A percentile compares a stretch with the other conserved stretches of the same genome.
Evolutionary conservation across 2,888 invertebrate genomes (phyloP).

Genomic region (Macrophya alboannulata): DNA sequence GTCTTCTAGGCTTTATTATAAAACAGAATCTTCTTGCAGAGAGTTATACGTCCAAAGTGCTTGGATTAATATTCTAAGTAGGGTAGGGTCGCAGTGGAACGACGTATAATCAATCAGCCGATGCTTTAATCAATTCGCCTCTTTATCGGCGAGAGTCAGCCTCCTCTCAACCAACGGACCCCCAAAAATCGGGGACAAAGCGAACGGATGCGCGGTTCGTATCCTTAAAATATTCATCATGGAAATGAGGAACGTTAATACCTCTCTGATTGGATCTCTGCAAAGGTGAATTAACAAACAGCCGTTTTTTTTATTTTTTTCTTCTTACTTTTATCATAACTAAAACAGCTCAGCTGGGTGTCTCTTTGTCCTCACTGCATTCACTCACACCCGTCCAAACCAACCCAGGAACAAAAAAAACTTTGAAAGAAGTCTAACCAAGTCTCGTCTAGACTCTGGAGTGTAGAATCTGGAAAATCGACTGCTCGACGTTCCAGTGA

Average conservation of each 20-base stretch:
- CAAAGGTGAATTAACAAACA: neutral
- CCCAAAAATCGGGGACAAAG: constrained; percentile 14
- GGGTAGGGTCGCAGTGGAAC: neutral
- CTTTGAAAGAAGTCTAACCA: neutral
- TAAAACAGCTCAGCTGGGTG: neutral
- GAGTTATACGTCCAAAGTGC: neutral
- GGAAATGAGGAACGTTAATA: constrained; percentile 47
- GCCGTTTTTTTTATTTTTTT: neutral
- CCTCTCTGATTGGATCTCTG: constrained; percentile 36
- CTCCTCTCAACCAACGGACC: neutral
- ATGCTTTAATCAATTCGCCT: constrained; percentile 54
- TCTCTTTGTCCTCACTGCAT: neutral
- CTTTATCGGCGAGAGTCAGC: constrained; percentile 52
- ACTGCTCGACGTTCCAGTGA: constrained; percentile 26
- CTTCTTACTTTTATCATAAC: neutral
- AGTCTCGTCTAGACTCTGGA: constrained; percentile 37
- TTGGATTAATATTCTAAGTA: constrained; percentile 50
- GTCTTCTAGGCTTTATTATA: neutral
- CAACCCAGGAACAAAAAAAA: neutral
- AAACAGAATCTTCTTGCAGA: neutral
- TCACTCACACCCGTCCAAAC: neutral
- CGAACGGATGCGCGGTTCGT: constrained; percentile 35
- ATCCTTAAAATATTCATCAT: constrained; percentile 54
- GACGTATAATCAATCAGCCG: constrained; percentile 54
- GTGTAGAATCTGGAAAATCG: constrained; percentile 29